Evolutionary conservation across 2,113 vertebrate species (phyloP), one percentile per base, ranked within the genome.

Genomic region (Corydoras maculifer): DNA sequence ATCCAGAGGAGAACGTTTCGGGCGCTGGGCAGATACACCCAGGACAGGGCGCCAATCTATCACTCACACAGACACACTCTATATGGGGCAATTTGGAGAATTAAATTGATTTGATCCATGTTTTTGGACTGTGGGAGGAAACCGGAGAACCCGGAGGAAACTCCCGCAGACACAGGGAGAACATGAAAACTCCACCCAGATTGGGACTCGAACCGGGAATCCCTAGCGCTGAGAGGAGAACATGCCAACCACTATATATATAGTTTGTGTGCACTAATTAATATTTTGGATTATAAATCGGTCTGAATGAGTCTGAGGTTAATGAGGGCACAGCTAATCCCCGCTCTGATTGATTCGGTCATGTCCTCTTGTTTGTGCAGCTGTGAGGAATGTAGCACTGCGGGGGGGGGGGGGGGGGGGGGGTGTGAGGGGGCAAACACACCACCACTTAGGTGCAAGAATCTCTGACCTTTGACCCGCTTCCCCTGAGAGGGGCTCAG

Each of bases 401-500:
- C 49, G 51, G 13, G 57, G 49, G 15, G 9, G 58, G 79, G 57
- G 49, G 15, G 9, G 58, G 79, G 30, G 62, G 58, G 49, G 2
- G 51, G 75, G 77, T 61, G 54, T 73, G 70, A 61, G 68, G 69
- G 49, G 82, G 73, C 75, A 51, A 61, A 57, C 54, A 54, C 35
- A 43, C 35, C 35, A 15, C 11, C 18, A 32, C 77, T 12, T 61
- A 79, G 71, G 80, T 75, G 77, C 78, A 82, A 83, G 68, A 84
- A 81, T 78, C 30, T 74, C 53, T 70, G 78, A 73, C 78, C 73
- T 80, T 77, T 83, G 83, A 86, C 81, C 72, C 15, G 31, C 13
- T 6, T 30, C 51, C 83, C 75, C 29, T 29, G 54, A 64, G 53
- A 65, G 11, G 76, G 72, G 78, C 67, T 78, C 69, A 58, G 75